Percentiles rank a stretch among this genome's conserved stretches.
Conservation (phyloP, 2,888 invertebrate genomes). For the Platycheirus rosarum region DNA sequence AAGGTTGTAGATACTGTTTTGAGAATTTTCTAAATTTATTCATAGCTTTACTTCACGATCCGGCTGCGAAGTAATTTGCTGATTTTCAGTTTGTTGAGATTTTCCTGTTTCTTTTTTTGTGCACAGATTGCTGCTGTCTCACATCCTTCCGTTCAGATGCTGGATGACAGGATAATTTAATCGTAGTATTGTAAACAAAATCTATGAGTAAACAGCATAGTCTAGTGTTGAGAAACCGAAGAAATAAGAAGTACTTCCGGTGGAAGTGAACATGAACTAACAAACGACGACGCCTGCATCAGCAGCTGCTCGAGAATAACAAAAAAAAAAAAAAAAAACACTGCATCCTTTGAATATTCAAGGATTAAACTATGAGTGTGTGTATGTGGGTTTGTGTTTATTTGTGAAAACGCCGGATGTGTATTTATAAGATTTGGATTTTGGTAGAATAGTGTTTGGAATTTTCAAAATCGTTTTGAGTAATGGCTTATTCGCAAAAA, state of each 20-base stretch:
- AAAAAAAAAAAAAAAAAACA: constrained; percentile 37
- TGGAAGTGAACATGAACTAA: constrained; percentile 34
- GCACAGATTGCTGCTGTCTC: constrained; percentile 28
- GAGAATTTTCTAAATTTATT: constrained; percentile 46
- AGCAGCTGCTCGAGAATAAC: background rate
- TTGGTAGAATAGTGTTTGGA: constrained; percentile 49
- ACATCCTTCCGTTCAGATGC: constrained; percentile 40
- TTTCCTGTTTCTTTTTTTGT: background rate
- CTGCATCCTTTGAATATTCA: constrained; percentile 63
- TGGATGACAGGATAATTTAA: constrained; percentile 64
- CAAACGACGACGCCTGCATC: constrained; percentile 14
- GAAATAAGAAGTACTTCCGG: constrained; percentile 21
- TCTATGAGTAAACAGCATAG: constrained; percentile 44
- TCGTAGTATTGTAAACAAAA: constrained; percentile 64
- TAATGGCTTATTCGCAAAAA: constrained; percentile 63
- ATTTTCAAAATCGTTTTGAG: constrained; percentile 67
- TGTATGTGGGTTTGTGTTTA: constrained; percentile 7
- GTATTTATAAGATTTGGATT: constrained; percentile 52
- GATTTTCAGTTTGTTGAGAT: constrained; percentile 31
- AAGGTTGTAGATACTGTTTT: constrained; percentile 8
- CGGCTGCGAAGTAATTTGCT: constrained; percentile 38
- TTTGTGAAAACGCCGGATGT: constrained; percentile 13
- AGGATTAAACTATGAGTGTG: constrained; percentile 44
- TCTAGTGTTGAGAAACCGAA: constrained; percentile 36
- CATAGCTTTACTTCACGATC: constrained; percentile 34